Evolutionary conservation across 1,140 invertebrate species (phyloP), one percentile per base, ranked within the genome.

Genomic region (Pseudomyrmex flavicornis): DNA sequence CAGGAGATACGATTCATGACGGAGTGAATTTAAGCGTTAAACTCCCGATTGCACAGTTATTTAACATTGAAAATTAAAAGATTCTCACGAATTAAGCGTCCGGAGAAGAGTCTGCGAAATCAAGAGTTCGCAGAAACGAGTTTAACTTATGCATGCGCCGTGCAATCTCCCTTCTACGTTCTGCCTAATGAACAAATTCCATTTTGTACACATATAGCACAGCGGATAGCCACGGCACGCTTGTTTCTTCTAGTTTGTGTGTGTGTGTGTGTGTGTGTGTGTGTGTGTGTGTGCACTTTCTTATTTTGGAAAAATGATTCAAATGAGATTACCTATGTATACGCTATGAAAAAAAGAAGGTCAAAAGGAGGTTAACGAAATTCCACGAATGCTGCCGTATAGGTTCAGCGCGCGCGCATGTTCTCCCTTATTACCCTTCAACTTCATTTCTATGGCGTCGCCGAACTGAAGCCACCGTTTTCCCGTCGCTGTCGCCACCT

Each of bases 381-480:
- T 70, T 70, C 8, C 22, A 26, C 35, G 56, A 46, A 44, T 50
- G 52, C 44, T 46, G 26, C 52, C 35, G 5, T 35, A 52, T 15
- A 26, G 44, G 20, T 26, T n/a, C 35, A 65, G 22, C 48, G 20
- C 8, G 35, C 20, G 13, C 48, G n/a, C 48, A 46, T 26, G n/a
- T 26, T 59, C 66, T 46, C 5, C 5, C 17, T 59, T 44, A 58
- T 79, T 70, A 70, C 10, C 65, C 13, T 12, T 46, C 65, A 65
- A 46, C 50, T 50, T 46, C 75, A n/a, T 68, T 80, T 72, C 54
- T 72, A 69, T 46, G n/a, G 26, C 50, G 52, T 59, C 65, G 44
- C 54, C 50, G 52, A 79, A 80, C 66, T 70, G 76, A 61, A 80
- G 15, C 76, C 44, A 20, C 44, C 66, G 44, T 80, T 56, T 50